Evolutionary conservation across 2,797 vertebrate genomes (phyloP).

Genomic region (Oceanodroma leucorhoa): DNA sequence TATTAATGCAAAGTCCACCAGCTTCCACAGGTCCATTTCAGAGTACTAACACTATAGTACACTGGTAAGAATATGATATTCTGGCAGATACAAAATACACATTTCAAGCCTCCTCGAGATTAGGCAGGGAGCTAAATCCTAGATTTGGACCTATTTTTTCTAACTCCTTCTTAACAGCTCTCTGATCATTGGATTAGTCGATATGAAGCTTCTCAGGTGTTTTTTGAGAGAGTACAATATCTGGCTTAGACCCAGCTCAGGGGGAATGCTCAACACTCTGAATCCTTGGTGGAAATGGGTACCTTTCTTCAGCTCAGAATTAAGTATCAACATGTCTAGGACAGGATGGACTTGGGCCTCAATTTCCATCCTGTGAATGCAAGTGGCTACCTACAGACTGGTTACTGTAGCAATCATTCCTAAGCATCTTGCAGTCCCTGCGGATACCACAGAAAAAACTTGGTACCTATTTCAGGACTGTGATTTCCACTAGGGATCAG

Average conservation of each 20-base stretch:
- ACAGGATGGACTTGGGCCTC: neutral
- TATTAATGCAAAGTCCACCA: neutral
- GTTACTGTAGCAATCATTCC: neutral
- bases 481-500: neutral
- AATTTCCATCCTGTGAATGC: neutral
- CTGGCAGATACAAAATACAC: neutral
- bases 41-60: neutral
- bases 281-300: neutral
- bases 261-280: neutral
- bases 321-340: neutral
- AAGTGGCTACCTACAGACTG: neutral
- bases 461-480: neutral
- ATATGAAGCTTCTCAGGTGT: neutral
- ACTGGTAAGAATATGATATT: neutral
- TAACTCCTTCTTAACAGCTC: neutral
- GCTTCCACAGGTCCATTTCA: neutral
- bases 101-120: neutral
- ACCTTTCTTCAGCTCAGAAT: neutral
- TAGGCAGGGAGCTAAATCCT: neutral
- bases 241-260: neutral
- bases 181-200: neutral
- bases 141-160: neutral
- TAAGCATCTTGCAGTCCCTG: neutral
- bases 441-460: neutral
- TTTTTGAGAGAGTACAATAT: neutral